Evolutionary conservation across 2,113 vertebrate genomes (phyloP), one percentile per base, ranked within the genome.

Genomic region (Cyphomyrus discorhynchus): DNA sequence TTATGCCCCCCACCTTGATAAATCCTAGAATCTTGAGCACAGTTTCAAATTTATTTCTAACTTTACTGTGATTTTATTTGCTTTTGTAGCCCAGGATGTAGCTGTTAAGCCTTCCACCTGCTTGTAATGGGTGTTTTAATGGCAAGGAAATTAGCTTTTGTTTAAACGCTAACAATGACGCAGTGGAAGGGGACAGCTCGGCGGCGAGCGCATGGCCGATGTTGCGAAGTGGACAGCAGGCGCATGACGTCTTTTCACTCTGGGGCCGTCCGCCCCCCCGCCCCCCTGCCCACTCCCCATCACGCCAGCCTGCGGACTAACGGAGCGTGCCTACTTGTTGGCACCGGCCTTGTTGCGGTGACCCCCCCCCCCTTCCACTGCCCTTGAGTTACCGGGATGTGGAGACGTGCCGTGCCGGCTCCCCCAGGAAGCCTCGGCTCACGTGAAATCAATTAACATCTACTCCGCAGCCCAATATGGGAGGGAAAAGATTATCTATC

Each of bases 301-400:
- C 17, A 90, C 92, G 93, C 93, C 93, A 89, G 86, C 93, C 94
- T 91, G 87, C 90, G 91, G 91, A 90, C 92, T 96, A 96, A 96
- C 94, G 94, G 95, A 93, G 90, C 92, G 92, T 93, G 88, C 46
- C 91, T 94, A 88, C 89, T 93, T 94, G 92, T 94, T 89, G 83
- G 89, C 93, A 94, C 93, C 35, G 62, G 92, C 90, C 94, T 92
- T 90, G 91, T 94, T 39, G 10, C 3, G 27, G 15, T 53, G 85
- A 35, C 52, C 50, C 46, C 50, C 50, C 35, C 13, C 92, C 94
- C 94, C 92, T 93, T 92, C 95, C 92, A 90, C 88, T 94, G 91
- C 89, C 35, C 95, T 92, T 93, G 92, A 94, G 94, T 95, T 95
- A 92, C 89, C 94, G 93, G 85, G 90, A 87, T 90, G 89, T 89